Percentiles rank a stretch among this genome's conserved stretches.
phyloP scores from a whole-genome alignment of 2,888 invertebrate genomes.

The Neoitamus cyanurus region DNA sequence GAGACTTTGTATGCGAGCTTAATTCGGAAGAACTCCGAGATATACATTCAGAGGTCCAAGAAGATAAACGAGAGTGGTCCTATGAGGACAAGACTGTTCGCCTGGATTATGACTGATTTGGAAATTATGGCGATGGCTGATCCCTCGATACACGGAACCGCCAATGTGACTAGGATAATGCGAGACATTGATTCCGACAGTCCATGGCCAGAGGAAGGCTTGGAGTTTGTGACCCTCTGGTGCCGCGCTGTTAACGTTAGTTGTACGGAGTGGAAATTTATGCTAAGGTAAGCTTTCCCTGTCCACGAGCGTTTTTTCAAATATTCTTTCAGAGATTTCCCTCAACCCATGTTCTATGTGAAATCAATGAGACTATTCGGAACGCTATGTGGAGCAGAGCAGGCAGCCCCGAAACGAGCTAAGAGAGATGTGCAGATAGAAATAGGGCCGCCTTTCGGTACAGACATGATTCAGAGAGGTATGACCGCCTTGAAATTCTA shows the following conservation, averaged over 20 bases:
- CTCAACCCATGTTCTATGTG: constrained; percentile 89
- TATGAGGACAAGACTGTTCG: constrained; percentile 81
- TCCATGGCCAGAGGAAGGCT: constrained; percentile 90
- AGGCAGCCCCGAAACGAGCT: constrained; percentile 75
- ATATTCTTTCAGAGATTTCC: constrained; percentile 79
- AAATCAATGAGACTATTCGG: constrained; percentile 90
- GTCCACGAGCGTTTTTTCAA: neutral
- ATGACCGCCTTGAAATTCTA: constrained; percentile 97
- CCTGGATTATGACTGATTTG: constrained; percentile 83
- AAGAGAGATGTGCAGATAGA: constrained; percentile 71
- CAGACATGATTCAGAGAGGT: constrained; percentile 83
- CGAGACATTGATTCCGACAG: constrained; percentile 87
- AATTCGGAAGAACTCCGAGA: constrained; percentile 91
- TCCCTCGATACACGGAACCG: constrained; percentile 83
- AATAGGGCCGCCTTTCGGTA: constrained; percentile 85
- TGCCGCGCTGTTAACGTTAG: constrained; percentile 86
- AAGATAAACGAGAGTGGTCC: constrained; percentile 71
- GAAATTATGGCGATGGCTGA: constrained; percentile 83
- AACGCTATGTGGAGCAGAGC: constrained; percentile 89
- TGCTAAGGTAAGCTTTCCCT: constrained; percentile 69
- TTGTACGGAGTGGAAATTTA: constrained; percentile 87
- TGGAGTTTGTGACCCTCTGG: constrained; percentile 93
- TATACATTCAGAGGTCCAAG: constrained; percentile 91
- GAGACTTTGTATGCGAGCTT: constrained; percentile 90
- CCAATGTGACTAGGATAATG: constrained; percentile 78